Evolutionary conservation across 1,140 invertebrate species (phyloP).

Genomic region (Diuraphis noxia): DNA sequence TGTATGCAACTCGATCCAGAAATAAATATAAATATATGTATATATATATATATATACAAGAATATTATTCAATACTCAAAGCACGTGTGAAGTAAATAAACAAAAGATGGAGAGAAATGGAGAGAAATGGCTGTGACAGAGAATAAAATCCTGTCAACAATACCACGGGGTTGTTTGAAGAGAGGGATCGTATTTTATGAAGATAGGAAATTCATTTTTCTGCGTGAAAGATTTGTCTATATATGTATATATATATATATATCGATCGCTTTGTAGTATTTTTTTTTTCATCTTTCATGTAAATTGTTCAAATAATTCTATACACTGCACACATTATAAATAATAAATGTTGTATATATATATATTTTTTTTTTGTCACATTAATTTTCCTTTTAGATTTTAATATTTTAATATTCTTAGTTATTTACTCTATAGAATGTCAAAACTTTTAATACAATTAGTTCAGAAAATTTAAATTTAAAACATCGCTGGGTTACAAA

Average conservation of each 20-base stretch:
- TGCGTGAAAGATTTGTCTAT: background rate
- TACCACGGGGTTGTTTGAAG: background rate
- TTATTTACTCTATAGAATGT: background rate
- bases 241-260: background rate
- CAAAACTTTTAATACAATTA: background rate
- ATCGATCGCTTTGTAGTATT: background rate
- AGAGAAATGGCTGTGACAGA: background rate
- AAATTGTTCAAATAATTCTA: background rate
- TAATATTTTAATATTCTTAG: background rate
- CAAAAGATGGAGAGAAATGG: background rate
- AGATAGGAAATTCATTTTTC: background rate
- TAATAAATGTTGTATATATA: no score
- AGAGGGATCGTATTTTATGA: background rate
- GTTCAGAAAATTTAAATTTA: background rate
- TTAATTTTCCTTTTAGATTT: background rate
- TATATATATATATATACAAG: background rate
- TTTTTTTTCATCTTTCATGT: background rate
- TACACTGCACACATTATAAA: background rate
- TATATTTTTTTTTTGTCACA: background rate
- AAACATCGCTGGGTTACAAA: background rate
- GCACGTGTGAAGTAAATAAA: conserved; percentile 10
- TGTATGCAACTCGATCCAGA: background rate
- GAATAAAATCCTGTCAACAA: conserved; percentile 19
- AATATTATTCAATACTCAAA: background rate
- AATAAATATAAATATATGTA: background rate